Base-by-base conservation (phyloP, 2,888 invertebrate species). In the Dicycla oo region DNA sequence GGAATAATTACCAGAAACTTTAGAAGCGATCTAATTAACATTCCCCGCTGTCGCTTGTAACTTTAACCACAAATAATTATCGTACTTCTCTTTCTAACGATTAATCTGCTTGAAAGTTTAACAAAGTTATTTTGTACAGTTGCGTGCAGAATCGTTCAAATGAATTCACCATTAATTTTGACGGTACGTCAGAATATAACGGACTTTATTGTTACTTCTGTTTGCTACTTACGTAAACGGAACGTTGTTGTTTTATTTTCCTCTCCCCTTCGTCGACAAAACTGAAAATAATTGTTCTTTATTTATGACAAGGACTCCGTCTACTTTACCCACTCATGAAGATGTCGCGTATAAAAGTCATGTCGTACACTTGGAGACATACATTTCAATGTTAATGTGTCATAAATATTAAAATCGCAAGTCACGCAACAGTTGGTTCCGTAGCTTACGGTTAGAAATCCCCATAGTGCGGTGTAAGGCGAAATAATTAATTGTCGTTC, bases 81-180 rank as follows among this genome's bases (percentile, higher is more conserved):
- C 68, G 78, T 84, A 78, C 84, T 68, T 88, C 88, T 90, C 89
- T 87, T 87, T 89, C 88, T 88, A 86, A 67, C 87, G 89, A 91
- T 92, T 91, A 91, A 89, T 90, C 88, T 88, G 85, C 89, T 91
- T 91, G 92, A 93, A 92, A 91, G 91, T 91, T 88, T 90, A 90
- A 88, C 88, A 88, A 90, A 88, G 87, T 88, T n/a, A 89, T 90
- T 90, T 85, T 86, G 91, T 92, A 92, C 90, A 85, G 83, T 88
- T 87, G 86, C 81, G 86, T 80, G 74, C 87, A 63, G 82, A 90
- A 87, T 75, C 75, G 66, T 82, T 85, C 11, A 83, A 69, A 73
- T 78, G 57, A 64, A 78, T 74, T 78, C 54, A 54, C 38, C 10
- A 47, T 74, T 74, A 18, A 15, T 74, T 80, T 78, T 81, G 67